Conservation (phyloP, 2,888 invertebrate genomes). For the Chymomyza procnemis region DNA sequence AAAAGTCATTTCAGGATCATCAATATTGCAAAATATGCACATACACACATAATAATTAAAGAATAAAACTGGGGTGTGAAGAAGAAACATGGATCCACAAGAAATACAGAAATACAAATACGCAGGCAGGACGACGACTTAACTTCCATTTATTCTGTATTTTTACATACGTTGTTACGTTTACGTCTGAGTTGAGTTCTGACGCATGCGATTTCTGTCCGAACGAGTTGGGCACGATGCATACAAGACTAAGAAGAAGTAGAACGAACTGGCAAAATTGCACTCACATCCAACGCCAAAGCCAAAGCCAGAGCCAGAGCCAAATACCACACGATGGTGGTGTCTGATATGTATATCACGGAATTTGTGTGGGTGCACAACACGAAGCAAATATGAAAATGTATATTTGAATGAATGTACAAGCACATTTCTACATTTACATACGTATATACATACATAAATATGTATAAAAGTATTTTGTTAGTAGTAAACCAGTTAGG, state of each 20-base stretch:
- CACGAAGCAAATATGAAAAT: not conserved
- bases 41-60: no score
- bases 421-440: not conserved
- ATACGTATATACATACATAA: conserved; percentile 36
- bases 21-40: not conserved
- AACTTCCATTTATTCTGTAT: conserved; percentile 80
- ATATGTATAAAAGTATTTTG: no score
- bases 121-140: not conserved
- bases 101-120: not conserved
- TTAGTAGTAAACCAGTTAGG: conserved; percentile 68
- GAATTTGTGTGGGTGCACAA: conserved; percentile 72
- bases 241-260: not conserved
- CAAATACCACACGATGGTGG: conserved; percentile 61
- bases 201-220: not conserved
- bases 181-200: conserved; percentile 10
- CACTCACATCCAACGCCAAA: conserved; percentile 16
- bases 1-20: no score
- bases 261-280: not conserved
- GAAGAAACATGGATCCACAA: not conserved
- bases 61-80: not conserved
- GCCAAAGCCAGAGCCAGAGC: conserved; percentile 26
- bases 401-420: not conserved
- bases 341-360: conserved; percentile 62
- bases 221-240: not conserved
- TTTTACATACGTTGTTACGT: no score